A percentile compares a stretch with the other conserved stretches of the same genome.
Evolutionary conservation across 2,113 vertebrate species (phyloP).

Genomic region (Talpa occidentalis): DNA sequence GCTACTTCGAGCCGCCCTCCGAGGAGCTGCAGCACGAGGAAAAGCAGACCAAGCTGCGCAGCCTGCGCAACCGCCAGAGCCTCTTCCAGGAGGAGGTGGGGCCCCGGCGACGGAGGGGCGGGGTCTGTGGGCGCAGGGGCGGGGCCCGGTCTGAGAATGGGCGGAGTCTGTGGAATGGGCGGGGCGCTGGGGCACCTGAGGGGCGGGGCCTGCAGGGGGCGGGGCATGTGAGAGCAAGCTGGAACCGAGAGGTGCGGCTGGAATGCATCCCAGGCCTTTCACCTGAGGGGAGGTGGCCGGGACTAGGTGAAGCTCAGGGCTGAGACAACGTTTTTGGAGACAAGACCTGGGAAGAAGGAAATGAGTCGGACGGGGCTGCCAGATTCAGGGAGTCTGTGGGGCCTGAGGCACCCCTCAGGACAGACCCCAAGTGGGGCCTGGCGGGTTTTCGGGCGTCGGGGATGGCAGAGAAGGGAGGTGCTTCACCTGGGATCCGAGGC

Average conservation of each 20-base stretch:
- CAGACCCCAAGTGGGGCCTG: neutral
- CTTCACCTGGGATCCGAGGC: neutral
- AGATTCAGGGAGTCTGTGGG: neutral
- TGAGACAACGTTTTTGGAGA: neutral
- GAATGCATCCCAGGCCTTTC: rapidly evolving
- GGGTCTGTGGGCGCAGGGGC: rapidly evolving
- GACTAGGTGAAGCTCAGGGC: neutral
- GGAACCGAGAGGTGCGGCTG: rapidly evolving
- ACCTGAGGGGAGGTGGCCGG: neutral
- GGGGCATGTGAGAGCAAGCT: neutral
- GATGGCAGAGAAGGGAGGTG: neutral
- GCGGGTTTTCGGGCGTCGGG: neutral
- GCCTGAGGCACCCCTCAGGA: neutral
- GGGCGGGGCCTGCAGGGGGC: neutral
- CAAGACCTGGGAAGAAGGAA: neutral
- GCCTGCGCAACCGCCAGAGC: slow-evolving; percentile 94
- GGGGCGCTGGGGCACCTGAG: neutral
- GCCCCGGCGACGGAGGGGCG: rapidly evolving
- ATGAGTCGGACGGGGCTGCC: neutral
- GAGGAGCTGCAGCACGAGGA: slow-evolving; percentile 95
- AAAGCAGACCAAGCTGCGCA: slow-evolving; percentile 94
- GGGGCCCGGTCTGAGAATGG: neutral
- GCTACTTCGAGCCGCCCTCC: slow-evolving; percentile 93
- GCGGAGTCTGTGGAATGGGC: rapidly evolving
- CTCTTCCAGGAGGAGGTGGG: slow-evolving; percentile 96